Evolutionary conservation across 2,113 vertebrate genomes (phyloP), one percentile per base, ranked within the genome.

Genomic region (Phyllopteryx taeniolatus): DNA sequence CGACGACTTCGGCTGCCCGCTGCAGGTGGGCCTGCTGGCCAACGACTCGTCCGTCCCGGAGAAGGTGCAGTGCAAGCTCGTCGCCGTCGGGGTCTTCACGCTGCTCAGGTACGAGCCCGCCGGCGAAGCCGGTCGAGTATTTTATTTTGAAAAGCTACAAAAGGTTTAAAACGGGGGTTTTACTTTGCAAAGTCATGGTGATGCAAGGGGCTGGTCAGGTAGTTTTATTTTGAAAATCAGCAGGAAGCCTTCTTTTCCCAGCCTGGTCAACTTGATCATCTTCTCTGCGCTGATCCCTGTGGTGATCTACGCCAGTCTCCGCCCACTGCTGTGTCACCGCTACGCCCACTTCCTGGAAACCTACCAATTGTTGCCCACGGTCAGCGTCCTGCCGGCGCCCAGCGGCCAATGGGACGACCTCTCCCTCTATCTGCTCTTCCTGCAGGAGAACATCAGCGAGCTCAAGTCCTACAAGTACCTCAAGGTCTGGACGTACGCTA

Each of bases 391-490:
- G 73, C 80, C 86, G 92, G 14, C 84, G 76, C 73, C 91, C 67
- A 0, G 74, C 70, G 56, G 87, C 72, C 80, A 85, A 12, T 97
- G 94, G 87, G 93, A 96, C 4, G 98, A 99, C 77, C 91, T 97
- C 75, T 93, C 93, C 64, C 89, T 99, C 46, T 98, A 96, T 68
- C 87, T 96, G 73, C 96, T 98, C 67, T 97, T 97, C 86, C 89
- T 99, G 66, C 95, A 96, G 71, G 98, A 98, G 87, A 99, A 99
- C 0, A 87, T 99, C 74, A 96, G 95, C 42, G 96, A 99, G 71
- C 93, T 99, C 10, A 98, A 99, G 79, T 98, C 96, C 4, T 96
- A 95, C 91, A 99, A 96, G 75, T 96, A 95, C 81, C 94, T 99
- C 8, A 97, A 97, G 91, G 95, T 93, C 53, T 56, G 53, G 19